These are phyloP conservation scores for Branchinecta lynchi DNA, from an alignment of 1,140 invertebrate species.

Conservation along the genomic window DNA sequence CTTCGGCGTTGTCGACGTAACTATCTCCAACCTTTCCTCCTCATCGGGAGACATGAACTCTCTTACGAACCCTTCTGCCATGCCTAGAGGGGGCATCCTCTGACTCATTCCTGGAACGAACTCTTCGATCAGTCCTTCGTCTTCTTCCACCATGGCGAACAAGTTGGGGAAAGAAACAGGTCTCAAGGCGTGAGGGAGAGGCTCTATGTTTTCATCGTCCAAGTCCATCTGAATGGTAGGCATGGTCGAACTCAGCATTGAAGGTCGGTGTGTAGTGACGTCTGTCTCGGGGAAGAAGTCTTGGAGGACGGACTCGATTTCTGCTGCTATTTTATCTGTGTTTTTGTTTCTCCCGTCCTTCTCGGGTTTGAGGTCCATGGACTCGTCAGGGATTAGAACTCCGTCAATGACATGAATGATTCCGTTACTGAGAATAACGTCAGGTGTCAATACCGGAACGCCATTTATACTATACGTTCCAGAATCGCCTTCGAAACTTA, in stretches of 20 bases:
- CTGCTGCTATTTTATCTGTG: background rate
- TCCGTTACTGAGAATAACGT: constrained; percentile 26
- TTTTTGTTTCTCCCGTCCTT: background rate
- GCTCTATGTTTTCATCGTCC: background rate
- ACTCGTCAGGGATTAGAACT: constrained; percentile 27
- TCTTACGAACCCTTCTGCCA: too few relatives aligned
- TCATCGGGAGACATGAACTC: too few relatives aligned
- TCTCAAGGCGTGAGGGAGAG: background rate
- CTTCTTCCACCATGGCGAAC: background rate
- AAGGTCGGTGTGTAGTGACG: background rate
- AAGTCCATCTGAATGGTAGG: background rate
- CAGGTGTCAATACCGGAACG: background rate
- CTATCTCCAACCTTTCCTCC: too few relatives aligned
- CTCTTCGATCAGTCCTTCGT: background rate
- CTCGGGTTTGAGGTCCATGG: background rate
- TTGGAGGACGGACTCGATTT: background rate
- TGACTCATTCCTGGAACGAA: background rate
- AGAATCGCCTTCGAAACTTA: background rate
- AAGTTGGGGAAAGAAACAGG: background rate
- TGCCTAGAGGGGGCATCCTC: too few relatives aligned
- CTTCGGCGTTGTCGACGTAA: too few relatives aligned
- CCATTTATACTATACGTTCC: background rate
- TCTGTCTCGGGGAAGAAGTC: background rate
- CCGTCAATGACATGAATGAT: constrained; percentile 33
- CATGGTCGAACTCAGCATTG: background rate